Evolutionary conservation across 1,140 invertebrate species (phyloP), one percentile per base, ranked within the genome.

Genomic region (Vanessa tameamea): DNA sequence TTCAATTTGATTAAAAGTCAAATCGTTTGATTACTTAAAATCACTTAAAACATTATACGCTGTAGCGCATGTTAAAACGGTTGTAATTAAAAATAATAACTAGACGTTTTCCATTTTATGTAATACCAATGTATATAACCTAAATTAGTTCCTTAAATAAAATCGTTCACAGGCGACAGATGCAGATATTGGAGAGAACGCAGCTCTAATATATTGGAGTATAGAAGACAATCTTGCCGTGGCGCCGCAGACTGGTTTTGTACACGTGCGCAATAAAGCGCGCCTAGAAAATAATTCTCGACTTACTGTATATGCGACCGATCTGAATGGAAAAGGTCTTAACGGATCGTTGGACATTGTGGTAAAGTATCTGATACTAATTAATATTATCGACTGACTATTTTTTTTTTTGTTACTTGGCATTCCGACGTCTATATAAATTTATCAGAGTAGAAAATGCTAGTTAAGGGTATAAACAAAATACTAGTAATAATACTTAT

Each of bases 101-200:
- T 31, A 31, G 6, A 31, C 26, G 26, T 31, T 43, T 43, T 43
- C 9, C 8, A 9, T 9, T 6, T 43, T 43, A 8, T 9, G 37
- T 9, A 9, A 9, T 5, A 43, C 3, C 37, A 43, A 43, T 43
- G 9, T 43, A 43, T 11, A 43, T 6, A 9, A 11, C 37, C 37
- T 9, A 43, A 43, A 43, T 43, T 9, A 9, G 37, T 43, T 43
- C 9, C 37, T 43, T 66, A n/a, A 11, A 51, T 66, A 47, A 26
- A 66, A 51, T 20, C 11, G 11, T 73, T 72, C 69, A 47, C 76
- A 91, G 89, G 90, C 90, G 47, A 90, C 87, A 7, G 90, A 92
- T 64, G 89, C 88, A 14, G 90, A 91, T 77, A 79, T 92, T 15
- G 89, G 88, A 0, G 81, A 82, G 61, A 92, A 91, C 57, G 88